A percentile compares a stretch with the other conserved stretches of the same genome.
phyloP scores from a whole-genome alignment of 1,140 invertebrate species.

The Chionoecetes opilio region DNA sequence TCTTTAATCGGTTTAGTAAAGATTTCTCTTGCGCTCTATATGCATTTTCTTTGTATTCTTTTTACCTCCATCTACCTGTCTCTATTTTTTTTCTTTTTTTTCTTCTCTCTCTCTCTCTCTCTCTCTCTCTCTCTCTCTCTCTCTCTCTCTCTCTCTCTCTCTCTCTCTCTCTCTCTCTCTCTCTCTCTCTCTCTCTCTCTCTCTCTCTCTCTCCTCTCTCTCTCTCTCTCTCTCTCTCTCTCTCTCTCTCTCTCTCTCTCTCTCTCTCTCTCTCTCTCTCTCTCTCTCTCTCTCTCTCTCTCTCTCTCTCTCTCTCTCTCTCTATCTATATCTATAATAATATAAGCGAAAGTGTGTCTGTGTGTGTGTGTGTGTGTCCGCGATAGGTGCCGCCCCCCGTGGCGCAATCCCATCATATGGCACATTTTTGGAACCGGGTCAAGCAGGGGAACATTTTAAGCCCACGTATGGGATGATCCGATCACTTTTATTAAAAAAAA shows the following conservation, averaged over 20 bases:
- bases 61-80: not conserved
- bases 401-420: too few species aligned
- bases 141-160: too few species aligned
- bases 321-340: too few species aligned
- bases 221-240: too few species aligned
- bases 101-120: not conserved
- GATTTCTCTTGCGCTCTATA: not conserved
- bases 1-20: conserved; percentile 30
- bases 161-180: not conserved
- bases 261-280: not conserved
- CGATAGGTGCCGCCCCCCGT: too few species aligned
- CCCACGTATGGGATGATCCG: too few species aligned
- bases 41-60: not conserved
- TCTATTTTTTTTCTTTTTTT: not conserved
- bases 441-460: too few species aligned
- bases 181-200: not conserved
- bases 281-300: too few species aligned
- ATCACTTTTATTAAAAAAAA: too few species aligned
- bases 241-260: conserved; percentile 12
- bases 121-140: not conserved
- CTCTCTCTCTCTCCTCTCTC: not conserved
- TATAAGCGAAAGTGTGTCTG: too few species aligned
- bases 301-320: not conserved
- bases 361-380: too few species aligned
- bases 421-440: too few species aligned